Percentiles rank a stretch among this genome's conserved stretches.
Evolutionary conservation across 1,140 invertebrate species (phyloP).

Genomic region (Bombus affinis): DNA sequence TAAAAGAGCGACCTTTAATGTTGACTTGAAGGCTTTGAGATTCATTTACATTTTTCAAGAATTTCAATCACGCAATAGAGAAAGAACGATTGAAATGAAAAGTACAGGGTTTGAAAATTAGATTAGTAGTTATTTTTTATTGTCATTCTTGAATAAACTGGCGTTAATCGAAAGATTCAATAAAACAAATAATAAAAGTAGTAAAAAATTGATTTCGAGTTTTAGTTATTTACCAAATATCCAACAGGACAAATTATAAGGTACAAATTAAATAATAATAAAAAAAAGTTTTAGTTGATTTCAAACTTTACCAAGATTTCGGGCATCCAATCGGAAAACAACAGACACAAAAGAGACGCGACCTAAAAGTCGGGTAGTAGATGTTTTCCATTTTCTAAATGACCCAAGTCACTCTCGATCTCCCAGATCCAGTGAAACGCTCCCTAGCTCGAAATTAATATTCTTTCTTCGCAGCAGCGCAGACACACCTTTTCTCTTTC

Average conservation of each 20-base stretch:
- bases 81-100: not conserved
- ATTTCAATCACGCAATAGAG: not conserved
- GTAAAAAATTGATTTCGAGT: not conserved
- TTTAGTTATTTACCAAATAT: not conserved
- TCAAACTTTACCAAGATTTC: not conserved
- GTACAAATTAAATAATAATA: too few species aligned
- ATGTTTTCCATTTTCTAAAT: slow-evolving; percentile 8
- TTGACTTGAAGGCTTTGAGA: not conserved
- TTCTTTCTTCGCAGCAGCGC: slow-evolving; percentile 30
- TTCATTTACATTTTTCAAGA: not conserved
- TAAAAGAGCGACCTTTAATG: not conserved
- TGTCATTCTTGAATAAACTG: not conserved
- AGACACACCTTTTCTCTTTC: slow-evolving; percentile 7
- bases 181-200: not conserved
- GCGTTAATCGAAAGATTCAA: not conserved
- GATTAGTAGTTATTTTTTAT: not conserved
- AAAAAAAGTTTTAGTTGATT: too few species aligned
- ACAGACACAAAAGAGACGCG: not conserved
- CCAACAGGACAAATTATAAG: too few species aligned
- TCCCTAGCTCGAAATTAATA: slow-evolving; percentile 35
- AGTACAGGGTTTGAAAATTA: not conserved
- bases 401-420: slow-evolving; percentile 4
- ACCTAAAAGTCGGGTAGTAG: not conserved
- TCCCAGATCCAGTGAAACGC: slow-evolving; percentile 22
- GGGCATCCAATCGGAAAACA: not conserved